These are phyloP conservation scores for Apostichopus parvimensis DNA, from an alignment of 35 echinoderm and acorn worm species.

Conservation along the genomic window DNA sequence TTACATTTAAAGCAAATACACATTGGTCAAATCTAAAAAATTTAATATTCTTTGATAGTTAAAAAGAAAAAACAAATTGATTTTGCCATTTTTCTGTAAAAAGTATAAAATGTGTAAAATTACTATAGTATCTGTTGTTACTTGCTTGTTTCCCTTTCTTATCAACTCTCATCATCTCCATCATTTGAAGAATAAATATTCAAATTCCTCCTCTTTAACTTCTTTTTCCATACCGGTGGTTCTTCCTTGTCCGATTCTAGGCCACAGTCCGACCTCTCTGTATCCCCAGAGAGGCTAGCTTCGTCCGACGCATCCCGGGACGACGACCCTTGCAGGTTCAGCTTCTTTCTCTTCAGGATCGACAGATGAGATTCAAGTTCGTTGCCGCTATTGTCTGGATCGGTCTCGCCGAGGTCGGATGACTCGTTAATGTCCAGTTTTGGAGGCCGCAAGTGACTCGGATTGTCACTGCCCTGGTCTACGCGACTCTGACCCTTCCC, in stretches of 20 bases:
- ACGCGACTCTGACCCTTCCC: too few species aligned
- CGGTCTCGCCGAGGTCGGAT: constrained; percentile 27
- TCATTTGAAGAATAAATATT: constrained; percentile 60
- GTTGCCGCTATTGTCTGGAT: constrained; percentile 53
- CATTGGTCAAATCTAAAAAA: not conserved
- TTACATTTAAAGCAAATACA: too few species aligned
- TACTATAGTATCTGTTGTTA: not conserved
- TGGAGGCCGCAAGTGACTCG: constrained; percentile 21
- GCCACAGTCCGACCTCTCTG: constrained; percentile 56
- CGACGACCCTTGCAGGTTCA: constrained; percentile 62
- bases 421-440: constrained; percentile 52
- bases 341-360: constrained; percentile 67
- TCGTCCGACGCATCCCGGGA: constrained; percentile 73
- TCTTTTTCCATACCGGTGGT: constrained; percentile 36
- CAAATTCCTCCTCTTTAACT: constrained; percentile 47
- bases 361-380: constrained; percentile 34
- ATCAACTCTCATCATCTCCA: constrained; percentile 60
- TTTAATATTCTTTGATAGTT: too few species aligned
- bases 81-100: too few species aligned
- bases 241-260: constrained; percentile 49
- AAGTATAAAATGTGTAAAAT: too few species aligned
- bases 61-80: too few species aligned
- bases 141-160: not conserved
- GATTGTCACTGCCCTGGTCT: not conserved
- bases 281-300: constrained; percentile 67